Evolutionary conservation across 2,797 vertebrate species (phyloP), one percentile per base, ranked within the genome.

Genomic region (Mormyrops boulengeri): DNA sequence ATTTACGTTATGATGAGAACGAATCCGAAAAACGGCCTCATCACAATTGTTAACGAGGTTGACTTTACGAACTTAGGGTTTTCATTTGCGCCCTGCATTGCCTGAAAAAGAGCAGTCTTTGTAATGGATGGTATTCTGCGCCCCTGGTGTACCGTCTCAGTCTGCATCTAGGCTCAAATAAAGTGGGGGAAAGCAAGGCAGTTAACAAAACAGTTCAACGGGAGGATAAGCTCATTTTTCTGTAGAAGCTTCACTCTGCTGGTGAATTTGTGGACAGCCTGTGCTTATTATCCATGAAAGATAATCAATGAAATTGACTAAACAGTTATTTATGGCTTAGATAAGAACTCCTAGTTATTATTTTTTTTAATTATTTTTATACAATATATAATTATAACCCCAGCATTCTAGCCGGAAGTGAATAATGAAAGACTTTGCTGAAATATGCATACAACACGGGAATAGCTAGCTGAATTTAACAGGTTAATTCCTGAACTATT

Each of bases 251-350:
- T 82, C 14, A 88, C 0, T 50, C 88, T 57, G 69, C 53, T 38
- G 30, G 19, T 57, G 88, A 52, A 19, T 55, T 87, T 44, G 12
- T 69, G 22, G 26, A 52, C 8, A 34, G 26, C 34, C 14, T 57
- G 30, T 8, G 38, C 19, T 41, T 77, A 82, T 52, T n/a, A 73
- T 82, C 88, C 26, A 19, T 57, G 30, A 89, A 50, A 57, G 69
- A 82, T 82, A 82, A 89, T 89, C 30, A n/a, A 82, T 34, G 50
- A 49, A 77, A 88, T 77, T 73, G 60, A 19, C 49, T 57, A 4
- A 44, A 82, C 4, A 82, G 66, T 66, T 6, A 88, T 11, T 22
- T 47, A 26, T 77, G 26, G 3, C 3, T 88, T 47, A 66, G 57
- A 14, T 50, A 11, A 44, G 73, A n/a, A 47, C n/a, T 26, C 41